phyloP scores from a whole-genome alignment of 2,888 invertebrate species.

The Lithodes maja region DNA sequence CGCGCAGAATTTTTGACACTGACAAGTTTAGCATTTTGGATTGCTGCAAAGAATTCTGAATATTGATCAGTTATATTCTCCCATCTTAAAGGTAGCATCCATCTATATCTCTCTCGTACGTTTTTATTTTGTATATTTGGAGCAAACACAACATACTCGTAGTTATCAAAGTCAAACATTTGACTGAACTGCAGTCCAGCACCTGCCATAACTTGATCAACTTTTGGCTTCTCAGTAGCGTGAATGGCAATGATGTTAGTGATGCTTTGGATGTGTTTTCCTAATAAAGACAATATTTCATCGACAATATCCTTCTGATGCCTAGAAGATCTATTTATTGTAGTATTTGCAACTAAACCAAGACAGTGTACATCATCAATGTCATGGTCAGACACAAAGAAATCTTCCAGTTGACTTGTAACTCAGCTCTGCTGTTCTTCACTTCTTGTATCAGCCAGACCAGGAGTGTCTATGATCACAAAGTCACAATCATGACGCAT shows the following conservation, averaged over 20 bases:
- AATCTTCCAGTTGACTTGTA: too few species aligned
- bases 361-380: not conserved
- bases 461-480: too few species aligned
- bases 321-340: constrained; percentile 19
- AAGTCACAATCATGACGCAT: too few species aligned
- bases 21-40: too few species aligned
- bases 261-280: constrained; percentile 30
- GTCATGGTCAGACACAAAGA: too few species aligned
- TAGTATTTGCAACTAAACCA: constrained; percentile 1
- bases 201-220: constrained; percentile 30
- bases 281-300: constrained; percentile 31
- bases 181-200: constrained; percentile 28
- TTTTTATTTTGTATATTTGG: not conserved
- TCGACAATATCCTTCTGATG: constrained; percentile 26
- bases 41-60: too few species aligned
- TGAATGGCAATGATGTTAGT: constrained; percentile 34
- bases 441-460: too few species aligned
- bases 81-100: too few species aligned
- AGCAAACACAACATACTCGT: constrained; percentile 5
- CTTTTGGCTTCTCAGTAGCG: constrained; percentile 35
- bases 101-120: too few species aligned
- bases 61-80: too few species aligned
- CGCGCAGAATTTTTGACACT: too few species aligned
- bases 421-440: too few species aligned
- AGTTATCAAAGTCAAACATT: constrained; percentile 41